Percentiles rank a stretch among this genome's conserved stretches.
phyloP scores from a whole-genome alignment of 53 echinoderm and acorn worm species.

The Zoroaster sp. region DNA sequence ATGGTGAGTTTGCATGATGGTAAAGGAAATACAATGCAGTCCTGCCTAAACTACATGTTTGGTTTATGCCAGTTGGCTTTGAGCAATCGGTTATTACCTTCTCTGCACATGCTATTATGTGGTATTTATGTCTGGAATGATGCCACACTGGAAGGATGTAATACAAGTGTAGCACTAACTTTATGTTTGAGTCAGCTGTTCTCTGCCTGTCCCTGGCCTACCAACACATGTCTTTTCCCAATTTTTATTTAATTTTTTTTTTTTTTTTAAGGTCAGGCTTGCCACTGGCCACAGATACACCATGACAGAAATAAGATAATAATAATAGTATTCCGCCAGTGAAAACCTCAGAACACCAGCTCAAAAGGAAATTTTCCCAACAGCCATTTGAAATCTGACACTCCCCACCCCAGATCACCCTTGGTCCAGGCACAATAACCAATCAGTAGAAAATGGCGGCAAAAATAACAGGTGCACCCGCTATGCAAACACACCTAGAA shows the following conservation, averaged over 20 bases:
- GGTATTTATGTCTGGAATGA: too few relatives aligned
- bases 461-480: slow-evolving; percentile 19
- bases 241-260: not conserved
- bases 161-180: not conserved
- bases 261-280: not conserved
- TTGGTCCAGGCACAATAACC: not conserved
- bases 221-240: too few relatives aligned
- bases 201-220: not conserved
- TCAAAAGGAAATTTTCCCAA: not conserved
- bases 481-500: not conserved
- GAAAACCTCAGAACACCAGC: not conserved
- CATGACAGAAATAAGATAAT: not conserved
- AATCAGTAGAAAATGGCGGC: not conserved
- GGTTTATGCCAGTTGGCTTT: too few relatives aligned
- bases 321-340: not conserved
- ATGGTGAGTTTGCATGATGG: too few relatives aligned
- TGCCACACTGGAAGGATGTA: not conserved
- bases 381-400: slow-evolving; percentile 14
- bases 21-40: too few relatives aligned
- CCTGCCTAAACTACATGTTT: too few relatives aligned
- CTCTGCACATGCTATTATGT: too few relatives aligned
- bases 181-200: not conserved
- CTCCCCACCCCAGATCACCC: slow-evolving; percentile 10
- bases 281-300: not conserved
- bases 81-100: too few relatives aligned